Percentiles rank a stretch among this genome's conserved stretches.
These are phyloP conservation scores for Centropyge bicolor DNA, from an alignment of 2,797 vertebrate genomes.

Conservation along the genomic window DNA sequence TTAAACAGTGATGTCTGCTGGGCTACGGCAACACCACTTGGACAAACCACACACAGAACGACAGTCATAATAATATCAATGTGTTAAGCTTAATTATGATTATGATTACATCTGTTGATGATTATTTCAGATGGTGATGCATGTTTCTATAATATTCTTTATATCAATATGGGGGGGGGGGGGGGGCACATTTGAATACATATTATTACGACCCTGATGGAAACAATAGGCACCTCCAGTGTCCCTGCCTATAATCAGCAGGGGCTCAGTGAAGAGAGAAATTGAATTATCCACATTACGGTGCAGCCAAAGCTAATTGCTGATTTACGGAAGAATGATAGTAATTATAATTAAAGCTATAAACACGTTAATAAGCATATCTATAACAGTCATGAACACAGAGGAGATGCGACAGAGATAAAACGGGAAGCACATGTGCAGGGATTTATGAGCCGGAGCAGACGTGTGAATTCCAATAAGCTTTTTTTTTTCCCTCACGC, in stretches of 20 bases:
- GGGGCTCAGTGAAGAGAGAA: conserved; percentile 64
- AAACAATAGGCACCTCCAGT: conserved; percentile 42
- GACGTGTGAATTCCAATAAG: conserved; percentile 31
- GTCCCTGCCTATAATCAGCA: conserved; percentile 55
- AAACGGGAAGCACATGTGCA: conserved; percentile 24
- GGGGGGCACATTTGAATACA: too few species aligned
- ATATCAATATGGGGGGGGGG: too few species aligned
- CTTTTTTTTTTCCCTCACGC: conserved; percentile 18
- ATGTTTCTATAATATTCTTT: too few species aligned
- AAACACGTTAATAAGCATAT: conserved; percentile 77
- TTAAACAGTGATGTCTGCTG: too few species aligned
- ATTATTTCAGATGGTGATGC: too few species aligned
- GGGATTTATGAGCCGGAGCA: conserved; percentile 44
- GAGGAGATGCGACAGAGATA: conserved; percentile 59
- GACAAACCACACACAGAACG: too few species aligned
- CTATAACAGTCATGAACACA: conserved; percentile 50
- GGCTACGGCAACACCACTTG: too few species aligned
- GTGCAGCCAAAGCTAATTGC: conserved; percentile 70
- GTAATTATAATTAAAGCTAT: conserved; percentile 78
- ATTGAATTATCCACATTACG: conserved; percentile 76
- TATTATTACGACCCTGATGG: too few species aligned
- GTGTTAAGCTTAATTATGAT: too few species aligned
- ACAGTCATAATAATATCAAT: too few species aligned
- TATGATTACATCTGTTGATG: too few species aligned
- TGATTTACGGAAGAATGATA: conserved; percentile 73